A percentile compares a stretch with the other conserved stretches of the same genome.
Conservation (phyloP, 2,113 vertebrate genomes). For the Anguilla japonica region DNA sequence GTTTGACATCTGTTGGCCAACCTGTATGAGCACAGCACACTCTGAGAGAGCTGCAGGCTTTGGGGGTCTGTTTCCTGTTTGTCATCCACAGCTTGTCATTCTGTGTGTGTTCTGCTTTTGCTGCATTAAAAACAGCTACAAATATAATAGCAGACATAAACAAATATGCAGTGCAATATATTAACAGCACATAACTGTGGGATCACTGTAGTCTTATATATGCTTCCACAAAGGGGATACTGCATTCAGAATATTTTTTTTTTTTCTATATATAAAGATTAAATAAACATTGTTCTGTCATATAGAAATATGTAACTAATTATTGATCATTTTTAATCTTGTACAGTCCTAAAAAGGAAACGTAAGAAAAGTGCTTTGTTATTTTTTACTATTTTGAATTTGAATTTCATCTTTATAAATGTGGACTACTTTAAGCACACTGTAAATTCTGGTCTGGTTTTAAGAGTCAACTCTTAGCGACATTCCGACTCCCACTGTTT, state of each 20-base stretch:
- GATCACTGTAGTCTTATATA: constrained; percentile 16
- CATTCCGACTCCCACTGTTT: constrained; percentile 12
- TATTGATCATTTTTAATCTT: constrained; percentile 63
- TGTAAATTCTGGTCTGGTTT: constrained; percentile 28
- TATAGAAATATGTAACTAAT: constrained; percentile 72
- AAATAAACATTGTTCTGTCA: constrained; percentile 59
- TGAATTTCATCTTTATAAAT: constrained; percentile 58
- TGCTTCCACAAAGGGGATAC: constrained; percentile 60
- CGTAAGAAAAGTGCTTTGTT: constrained; percentile 49
- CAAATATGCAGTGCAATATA: neutral
- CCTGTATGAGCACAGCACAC: neutral
- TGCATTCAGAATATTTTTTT: constrained; percentile 50
- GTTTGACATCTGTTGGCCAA: neutral
- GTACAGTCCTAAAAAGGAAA: constrained; percentile 68
- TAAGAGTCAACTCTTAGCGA: neutral
- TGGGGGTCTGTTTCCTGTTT: neutral
- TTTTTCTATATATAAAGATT: constrained; percentile 65
- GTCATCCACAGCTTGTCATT: constrained; percentile 1
- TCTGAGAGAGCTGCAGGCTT: neutral
- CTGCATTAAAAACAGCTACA: constrained; percentile 4
- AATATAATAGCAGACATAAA: constrained; percentile 1
- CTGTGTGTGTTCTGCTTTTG: constrained; percentile 8
- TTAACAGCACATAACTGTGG: constrained; percentile 28
- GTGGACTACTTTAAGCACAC: constrained; percentile 61
- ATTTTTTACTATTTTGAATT: constrained; percentile 56